Base-by-base conservation (phyloP, 2,113 vertebrate species). In the Phaetusa simplex region DNA sequence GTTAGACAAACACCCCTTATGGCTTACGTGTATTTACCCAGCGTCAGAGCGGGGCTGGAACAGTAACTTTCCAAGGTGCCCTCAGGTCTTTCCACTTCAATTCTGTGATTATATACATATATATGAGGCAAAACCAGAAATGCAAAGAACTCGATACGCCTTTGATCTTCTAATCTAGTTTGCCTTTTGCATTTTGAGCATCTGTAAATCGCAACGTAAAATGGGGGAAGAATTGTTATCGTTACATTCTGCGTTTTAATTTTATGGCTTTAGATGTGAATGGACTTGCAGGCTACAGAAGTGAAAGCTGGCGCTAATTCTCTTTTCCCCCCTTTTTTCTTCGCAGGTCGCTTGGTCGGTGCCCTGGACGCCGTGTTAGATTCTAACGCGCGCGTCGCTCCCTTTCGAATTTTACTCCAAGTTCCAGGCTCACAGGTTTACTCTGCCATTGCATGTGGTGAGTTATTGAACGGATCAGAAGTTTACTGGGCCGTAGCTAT, bases 371-470 rank as follows among this genome's bases (percentile, higher is more conserved):
- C 99, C 0, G 98, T 99, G 90, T 95, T 99, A 98, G 99, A 99
- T 96, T 99, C 99, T 64, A 99, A 98, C 0, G 99, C 99, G 7
- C 98, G 99, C 0, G 98, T 99, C 5, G 98, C 99, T 11, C 99
- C 99, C 0, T 99, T 99, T 94, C 98, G 99, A 74, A 99, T 99
- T 95, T 98, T 99, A 76, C 99, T 99, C 30, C 99, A 99, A 97
- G 98, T 99, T n/a, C 99, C 99, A 1, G 99, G 99, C 81, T 99
- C 99, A 34, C 99, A 99, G 98, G 98, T 98, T 97, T 99, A 99
- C 98, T 99, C 99, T 98, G 98, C 99, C 96, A 99, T 99, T 62
- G 99, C 99, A 83, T 99, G 99, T 78, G 99, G 99, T 99, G 98
- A 99, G 99, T 96, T 95, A 97, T 97, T 98, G 98, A 97, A 66